Percentiles rank a stretch among this genome's conserved stretches.
These are phyloP conservation scores for Sebastes minor DNA, from an alignment of 2,797 vertebrate genomes.

Conservation along the genomic window DNA sequence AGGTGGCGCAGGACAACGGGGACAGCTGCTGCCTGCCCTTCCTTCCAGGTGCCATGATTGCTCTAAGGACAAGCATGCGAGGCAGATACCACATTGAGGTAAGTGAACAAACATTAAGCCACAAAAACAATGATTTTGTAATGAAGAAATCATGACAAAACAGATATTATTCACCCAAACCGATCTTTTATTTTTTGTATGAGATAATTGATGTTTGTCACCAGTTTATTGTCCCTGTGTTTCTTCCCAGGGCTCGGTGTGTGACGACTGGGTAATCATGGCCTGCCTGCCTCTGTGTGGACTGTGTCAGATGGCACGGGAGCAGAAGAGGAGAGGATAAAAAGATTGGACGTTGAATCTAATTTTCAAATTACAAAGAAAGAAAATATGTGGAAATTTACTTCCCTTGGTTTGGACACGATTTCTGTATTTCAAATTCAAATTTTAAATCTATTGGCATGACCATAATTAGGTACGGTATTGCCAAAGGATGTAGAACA, in stretches of 20 bases:
- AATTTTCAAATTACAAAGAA: neutral
- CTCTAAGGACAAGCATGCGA: constrained; percentile 82
- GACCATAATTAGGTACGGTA: neutral
- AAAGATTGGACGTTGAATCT: neutral
- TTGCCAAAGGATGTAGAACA: neutral
- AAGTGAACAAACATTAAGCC: constrained; percentile 31
- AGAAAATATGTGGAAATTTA: neutral
- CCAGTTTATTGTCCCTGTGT: neutral
- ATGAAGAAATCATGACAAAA: neutral
- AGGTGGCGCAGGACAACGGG: constrained; percentile 80
- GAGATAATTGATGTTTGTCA: neutral
- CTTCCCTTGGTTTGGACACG: neutral
- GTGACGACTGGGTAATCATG: constrained; percentile 84
- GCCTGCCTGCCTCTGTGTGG: constrained; percentile 76
- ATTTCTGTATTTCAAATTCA: neutral
- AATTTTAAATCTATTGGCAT: neutral
- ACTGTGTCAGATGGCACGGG: constrained; percentile 84
- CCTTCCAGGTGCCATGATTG: constrained; percentile 81
- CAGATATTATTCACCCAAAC: neutral
- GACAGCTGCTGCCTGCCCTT: constrained; percentile 83
- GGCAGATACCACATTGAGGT: constrained; percentile 79
- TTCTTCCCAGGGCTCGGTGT: constrained; percentile 80
- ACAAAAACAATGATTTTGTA: neutral
- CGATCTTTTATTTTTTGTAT: neutral
- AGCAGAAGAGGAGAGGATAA: constrained; percentile 79